Percentiles rank a stretch among this genome's conserved stretches.
Evolutionary conservation across 2,113 vertebrate genomes (phyloP).

Genomic region (Aleadryas rufinucha): DNA sequence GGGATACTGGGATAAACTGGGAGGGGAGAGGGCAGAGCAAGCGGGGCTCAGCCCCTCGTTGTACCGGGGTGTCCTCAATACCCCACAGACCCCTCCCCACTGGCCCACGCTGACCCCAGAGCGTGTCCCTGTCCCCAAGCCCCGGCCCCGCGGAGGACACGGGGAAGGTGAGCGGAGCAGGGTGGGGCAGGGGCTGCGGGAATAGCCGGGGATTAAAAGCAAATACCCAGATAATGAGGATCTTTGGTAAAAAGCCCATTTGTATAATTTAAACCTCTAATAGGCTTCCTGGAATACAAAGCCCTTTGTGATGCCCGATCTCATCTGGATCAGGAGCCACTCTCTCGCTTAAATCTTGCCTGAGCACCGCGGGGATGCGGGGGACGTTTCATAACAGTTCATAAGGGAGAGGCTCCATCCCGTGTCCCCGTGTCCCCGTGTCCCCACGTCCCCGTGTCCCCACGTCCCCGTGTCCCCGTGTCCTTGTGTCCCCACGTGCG

Average conservation of each 20-base stretch:
- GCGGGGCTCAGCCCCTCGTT: neutral
- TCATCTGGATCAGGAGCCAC: slow-evolving; percentile 20
- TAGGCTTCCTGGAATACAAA: slow-evolving; percentile 66
- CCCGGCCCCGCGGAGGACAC: rapidly evolving
- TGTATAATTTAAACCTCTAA: slow-evolving; percentile 59
- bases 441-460: neutral
- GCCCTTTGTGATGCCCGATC: slow-evolving; percentile 53
- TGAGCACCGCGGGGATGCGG: neutral
- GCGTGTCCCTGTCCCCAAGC: neutral
- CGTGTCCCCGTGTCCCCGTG: rapidly evolving
- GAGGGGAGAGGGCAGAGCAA: neutral
- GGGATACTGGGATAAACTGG: neutral
- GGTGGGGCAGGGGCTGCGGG: neutral
- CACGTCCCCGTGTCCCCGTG: neutral
- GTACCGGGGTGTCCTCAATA: rapidly evolving
- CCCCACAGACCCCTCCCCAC: neutral
- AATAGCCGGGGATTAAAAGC: slow-evolving; percentile 37
- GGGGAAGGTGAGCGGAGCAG: neutral
- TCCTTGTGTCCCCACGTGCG: no score
- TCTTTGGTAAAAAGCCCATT: slow-evolving; percentile 61
- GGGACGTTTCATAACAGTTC: neutral
- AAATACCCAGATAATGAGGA: slow-evolving; percentile 61
- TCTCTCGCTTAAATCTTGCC: neutral
- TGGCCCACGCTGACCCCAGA: neutral
- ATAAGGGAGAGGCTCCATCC: neutral